phyloP scores from a whole-genome alignment of 2,113 vertebrate species.

The Megaleporinus macrocephalus region DNA sequence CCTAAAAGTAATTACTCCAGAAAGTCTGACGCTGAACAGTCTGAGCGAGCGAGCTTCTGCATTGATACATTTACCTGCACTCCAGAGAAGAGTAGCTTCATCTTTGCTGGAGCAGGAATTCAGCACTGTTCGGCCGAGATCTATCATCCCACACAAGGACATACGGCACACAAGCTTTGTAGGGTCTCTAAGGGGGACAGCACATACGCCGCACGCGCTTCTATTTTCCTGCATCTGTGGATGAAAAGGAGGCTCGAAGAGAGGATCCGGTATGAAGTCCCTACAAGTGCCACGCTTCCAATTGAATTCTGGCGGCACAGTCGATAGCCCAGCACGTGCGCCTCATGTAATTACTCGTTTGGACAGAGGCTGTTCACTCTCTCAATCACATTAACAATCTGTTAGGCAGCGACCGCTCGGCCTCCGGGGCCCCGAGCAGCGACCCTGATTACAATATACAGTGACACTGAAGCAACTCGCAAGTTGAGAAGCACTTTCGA shows the following conservation, averaged over 20 bases:
- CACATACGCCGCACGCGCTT: neutral
- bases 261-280: neutral
- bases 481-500: neutral
- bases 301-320: neutral
- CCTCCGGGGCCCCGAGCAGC: conserved; percentile 7
- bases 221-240: neutral
- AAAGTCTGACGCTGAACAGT: no score
- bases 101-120: no score
- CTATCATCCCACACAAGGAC: no score
- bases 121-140: no score
- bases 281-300: neutral
- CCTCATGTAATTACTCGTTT: conserved; percentile 5
- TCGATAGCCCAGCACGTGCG: conserved; percentile 3
- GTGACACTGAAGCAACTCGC: neutral
- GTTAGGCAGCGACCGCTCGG: conserved; percentile 10
- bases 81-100: no score
- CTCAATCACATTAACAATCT: conserved; percentile 47
- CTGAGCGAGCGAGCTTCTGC: no score
- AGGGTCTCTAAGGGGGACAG: neutral
- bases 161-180: neutral
- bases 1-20: no score
- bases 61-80: no score
- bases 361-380: conserved; percentile 13
- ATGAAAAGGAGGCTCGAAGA: neutral
- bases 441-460: conserved; percentile 18